Conservation (phyloP, 2,888 invertebrate species). For the Notocelia uddmanniana region DNA sequence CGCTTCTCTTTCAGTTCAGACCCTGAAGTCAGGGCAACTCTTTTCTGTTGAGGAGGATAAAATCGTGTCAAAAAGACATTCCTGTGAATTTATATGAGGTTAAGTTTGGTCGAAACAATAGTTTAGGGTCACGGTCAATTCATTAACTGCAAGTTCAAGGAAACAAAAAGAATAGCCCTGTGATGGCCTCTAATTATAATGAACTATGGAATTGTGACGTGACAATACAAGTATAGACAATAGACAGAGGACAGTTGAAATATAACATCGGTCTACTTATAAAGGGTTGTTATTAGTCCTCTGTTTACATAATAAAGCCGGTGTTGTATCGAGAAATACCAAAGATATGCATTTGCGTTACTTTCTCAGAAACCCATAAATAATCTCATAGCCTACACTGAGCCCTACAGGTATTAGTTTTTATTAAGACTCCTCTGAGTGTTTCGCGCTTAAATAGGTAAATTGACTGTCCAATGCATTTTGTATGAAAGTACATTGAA, state of each 20-base stretch:
- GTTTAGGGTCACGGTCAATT: slow-evolving; percentile 16
- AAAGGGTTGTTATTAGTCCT: background rate
- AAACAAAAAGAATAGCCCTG: slow-evolving; percentile 17
- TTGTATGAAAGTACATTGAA: background rate
- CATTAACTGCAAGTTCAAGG: slow-evolving; percentile 23
- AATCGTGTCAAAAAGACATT: background rate
- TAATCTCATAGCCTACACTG: too few relatives aligned
- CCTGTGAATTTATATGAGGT: background rate
- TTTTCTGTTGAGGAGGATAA: too few relatives aligned
- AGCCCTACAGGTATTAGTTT: too few relatives aligned
- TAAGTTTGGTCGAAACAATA: background rate
- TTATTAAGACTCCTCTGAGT: too few relatives aligned
- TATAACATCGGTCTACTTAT: background rate
- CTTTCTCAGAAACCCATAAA: too few relatives aligned
- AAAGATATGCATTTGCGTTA: background rate
- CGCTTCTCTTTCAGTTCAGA: too few relatives aligned
- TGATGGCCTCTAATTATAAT: slow-evolving; percentile 21
- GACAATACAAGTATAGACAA: slow-evolving; percentile 18
- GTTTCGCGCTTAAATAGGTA: too few relatives aligned
- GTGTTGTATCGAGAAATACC: background rate
- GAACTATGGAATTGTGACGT: slow-evolving; percentile 27
- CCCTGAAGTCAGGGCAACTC: too few relatives aligned
- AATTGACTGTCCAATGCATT: background rate
- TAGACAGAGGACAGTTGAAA: background rate
- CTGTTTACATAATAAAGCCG: background rate